Evolutionary conservation across 2,888 invertebrate genomes (phyloP).

Genomic region (Agrilus mali): DNA sequence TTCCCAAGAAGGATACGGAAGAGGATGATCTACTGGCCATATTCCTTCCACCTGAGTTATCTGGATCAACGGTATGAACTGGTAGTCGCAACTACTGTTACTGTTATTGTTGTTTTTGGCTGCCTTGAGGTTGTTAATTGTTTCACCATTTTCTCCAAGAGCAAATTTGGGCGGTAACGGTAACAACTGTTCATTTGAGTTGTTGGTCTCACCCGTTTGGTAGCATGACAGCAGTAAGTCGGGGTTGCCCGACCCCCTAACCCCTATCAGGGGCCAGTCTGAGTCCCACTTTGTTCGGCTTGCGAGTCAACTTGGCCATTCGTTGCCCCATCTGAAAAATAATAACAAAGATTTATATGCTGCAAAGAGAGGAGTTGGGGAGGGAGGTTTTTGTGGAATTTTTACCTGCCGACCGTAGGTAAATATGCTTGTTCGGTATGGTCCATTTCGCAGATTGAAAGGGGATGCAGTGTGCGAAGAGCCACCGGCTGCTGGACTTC

Average conservation of each 20-base stretch:
- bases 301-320: slow-evolving; percentile 98
- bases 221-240: slow-evolving; percentile 8
- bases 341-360: no score
- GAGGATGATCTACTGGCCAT: slow-evolving; percentile 57
- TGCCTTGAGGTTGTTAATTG: slow-evolving; percentile 3
- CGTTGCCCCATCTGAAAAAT: slow-evolving; percentile 62
- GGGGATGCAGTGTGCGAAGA: slow-evolving; percentile 40
- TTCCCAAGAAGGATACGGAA: slow-evolving; percentile 68
- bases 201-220: slow-evolving; percentile 26
- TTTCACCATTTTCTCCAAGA: slow-evolving; percentile 9
- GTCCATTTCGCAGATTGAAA: slow-evolving; percentile 9
- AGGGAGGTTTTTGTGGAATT: no score
- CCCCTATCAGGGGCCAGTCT: slow-evolving; percentile 29
- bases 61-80: slow-evolving; percentile 17
- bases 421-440: slow-evolving; percentile 44
- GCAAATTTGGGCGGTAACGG: slow-evolving; percentile 35
- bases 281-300: slow-evolving; percentile 38
- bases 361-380: no score
- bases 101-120: slow-evolving; percentile 13
- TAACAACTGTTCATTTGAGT: slow-evolving; percentile 18
- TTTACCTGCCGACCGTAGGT: slow-evolving; percentile 60
- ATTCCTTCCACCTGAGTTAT: slow-evolving; percentile 37
- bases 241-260: slow-evolving; percentile 29
- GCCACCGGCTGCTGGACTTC: slow-evolving; percentile 12
- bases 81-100: slow-evolving; percentile 8